Percentiles rank a stretch among this genome's conserved stretches.
phyloP scores from a whole-genome alignment of 2,113 vertebrate species.

The Burhinus oedicnemus region DNA sequence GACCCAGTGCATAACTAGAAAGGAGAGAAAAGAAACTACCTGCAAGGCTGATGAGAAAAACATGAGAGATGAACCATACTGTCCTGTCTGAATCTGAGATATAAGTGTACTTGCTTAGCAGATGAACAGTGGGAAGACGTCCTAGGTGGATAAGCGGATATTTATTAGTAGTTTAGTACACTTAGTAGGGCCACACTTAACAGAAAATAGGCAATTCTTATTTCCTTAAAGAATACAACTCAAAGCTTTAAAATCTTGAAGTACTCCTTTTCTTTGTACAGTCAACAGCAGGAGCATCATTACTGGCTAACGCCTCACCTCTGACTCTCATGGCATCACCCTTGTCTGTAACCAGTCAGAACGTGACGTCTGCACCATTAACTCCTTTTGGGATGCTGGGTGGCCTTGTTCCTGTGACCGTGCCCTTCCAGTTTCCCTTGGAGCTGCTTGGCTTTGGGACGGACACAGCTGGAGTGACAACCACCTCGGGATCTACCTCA shows the following conservation, averaged over 20 bases:
- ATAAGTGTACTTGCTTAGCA: neutral
- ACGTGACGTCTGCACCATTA: conserved; percentile 73
- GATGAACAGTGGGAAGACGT: neutral
- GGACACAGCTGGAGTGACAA: conserved; percentile 83
- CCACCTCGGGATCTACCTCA: conserved; percentile 87
- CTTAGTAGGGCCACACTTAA: neutral
- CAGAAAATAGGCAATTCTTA: neutral
- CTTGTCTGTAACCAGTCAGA: conserved; percentile 86
- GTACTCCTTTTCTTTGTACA: conserved; percentile 72
- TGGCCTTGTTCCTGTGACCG: conserved; percentile 93
- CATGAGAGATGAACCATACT: neutral
- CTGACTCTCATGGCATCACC: conserved; percentile 89
- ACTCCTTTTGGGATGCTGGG: conserved; percentile 94
- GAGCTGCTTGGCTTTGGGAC: conserved; percentile 88
- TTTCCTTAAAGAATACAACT: neutral
- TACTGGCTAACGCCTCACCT: conserved; percentile 85
- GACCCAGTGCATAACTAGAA: neutral
- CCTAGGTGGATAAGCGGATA: neutral
- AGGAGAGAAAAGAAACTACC: neutral
- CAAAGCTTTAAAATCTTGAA: conserved; percentile 44
- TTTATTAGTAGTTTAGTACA: neutral
- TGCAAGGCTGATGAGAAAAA: neutral
- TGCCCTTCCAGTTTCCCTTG: conserved; percentile 96
- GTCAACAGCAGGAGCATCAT: conserved; percentile 87
- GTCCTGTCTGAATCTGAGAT: neutral